Evolutionary conservation across 1,140 invertebrate genomes (phyloP).

Genomic region (Drosophila insularis): DNA sequence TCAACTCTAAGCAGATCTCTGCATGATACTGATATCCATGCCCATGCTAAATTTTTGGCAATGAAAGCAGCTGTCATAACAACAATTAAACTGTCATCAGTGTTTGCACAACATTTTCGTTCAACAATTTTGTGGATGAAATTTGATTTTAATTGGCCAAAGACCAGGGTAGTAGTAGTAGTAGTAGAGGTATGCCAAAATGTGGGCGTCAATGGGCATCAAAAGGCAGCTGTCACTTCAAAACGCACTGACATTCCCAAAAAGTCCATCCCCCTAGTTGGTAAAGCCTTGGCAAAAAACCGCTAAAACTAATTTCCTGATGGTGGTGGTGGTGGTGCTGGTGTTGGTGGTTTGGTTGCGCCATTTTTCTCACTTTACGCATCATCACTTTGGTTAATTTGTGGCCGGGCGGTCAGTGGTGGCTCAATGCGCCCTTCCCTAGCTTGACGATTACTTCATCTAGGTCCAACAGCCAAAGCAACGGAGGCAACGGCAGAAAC

Average conservation of each 20-base stretch:
- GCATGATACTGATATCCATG: conserved; percentile 54
- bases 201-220: conserved; percentile 39
- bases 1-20: conserved; percentile 47
- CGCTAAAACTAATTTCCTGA: conserved; percentile 76
- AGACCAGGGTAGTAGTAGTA: conserved; percentile 24
- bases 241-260: conserved; percentile 1
- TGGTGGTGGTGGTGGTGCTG: conserved; percentile 27
- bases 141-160: conserved; percentile 78
- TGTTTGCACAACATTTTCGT: conserved; percentile 42
- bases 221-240: conserved; percentile 54
- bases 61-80: conserved; percentile 70
- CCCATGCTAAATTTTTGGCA: background rate
- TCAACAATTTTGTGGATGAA: conserved; percentile 35
- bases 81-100: conserved; percentile 78
- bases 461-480: background rate
- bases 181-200: conserved; percentile 20
- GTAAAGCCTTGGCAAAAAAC: conserved; percentile 36
- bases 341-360: conserved; percentile 33
- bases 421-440: conserved; percentile 18
- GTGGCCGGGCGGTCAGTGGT: conserved; percentile 37
- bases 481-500: background rate
- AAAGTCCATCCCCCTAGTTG: background rate
- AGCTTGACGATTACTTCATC: conserved; percentile 59
- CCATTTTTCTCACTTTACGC: conserved; percentile 71
- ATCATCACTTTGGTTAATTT: conserved; percentile 78